A percentile compares a stretch with the other conserved stretches of the same genome.
phyloP scores from a whole-genome alignment of 2,113 vertebrate species.

The Peromyscus polionotus region DNA sequence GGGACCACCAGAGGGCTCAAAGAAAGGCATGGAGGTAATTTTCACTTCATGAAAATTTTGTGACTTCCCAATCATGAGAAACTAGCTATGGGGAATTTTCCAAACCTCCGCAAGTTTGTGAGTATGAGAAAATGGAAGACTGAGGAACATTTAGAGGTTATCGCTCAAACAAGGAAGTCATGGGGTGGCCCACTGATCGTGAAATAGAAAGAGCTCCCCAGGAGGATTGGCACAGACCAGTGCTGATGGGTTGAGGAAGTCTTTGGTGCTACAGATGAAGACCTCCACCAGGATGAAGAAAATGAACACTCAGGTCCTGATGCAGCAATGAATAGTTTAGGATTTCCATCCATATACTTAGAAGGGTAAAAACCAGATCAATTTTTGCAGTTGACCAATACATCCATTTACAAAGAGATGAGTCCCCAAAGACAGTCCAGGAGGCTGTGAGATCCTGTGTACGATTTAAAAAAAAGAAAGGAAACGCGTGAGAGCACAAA shows the following conservation, averaged over 20 bases:
- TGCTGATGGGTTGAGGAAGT: background rate
- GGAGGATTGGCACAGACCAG: background rate
- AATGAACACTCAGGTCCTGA: accelerated
- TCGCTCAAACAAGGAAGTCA: background rate
- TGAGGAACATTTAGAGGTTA: background rate
- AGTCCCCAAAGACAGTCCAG: too few species aligned
- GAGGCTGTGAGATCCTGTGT: too few species aligned
- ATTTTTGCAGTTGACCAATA: too few species aligned
- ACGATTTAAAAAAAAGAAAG: too few species aligned
- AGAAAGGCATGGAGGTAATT: background rate
- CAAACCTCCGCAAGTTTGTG: background rate
- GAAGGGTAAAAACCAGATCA: too few species aligned
- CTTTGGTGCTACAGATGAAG: background rate
- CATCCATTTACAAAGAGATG: too few species aligned
- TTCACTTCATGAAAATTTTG: background rate
- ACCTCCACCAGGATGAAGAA: background rate
- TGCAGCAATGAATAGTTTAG: background rate
- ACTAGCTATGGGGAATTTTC: background rate
- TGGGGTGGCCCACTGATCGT: background rate
- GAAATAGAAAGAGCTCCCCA: background rate
- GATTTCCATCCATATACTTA: too few species aligned
- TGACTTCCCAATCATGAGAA: background rate
- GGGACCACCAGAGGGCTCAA: background rate
- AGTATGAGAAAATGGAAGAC: background rate
- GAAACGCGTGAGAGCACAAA: too few species aligned